These are phyloP conservation scores for Amphipoea lucens DNA, from an alignment of 2,888 invertebrate species.

Conservation along the genomic window DNA sequence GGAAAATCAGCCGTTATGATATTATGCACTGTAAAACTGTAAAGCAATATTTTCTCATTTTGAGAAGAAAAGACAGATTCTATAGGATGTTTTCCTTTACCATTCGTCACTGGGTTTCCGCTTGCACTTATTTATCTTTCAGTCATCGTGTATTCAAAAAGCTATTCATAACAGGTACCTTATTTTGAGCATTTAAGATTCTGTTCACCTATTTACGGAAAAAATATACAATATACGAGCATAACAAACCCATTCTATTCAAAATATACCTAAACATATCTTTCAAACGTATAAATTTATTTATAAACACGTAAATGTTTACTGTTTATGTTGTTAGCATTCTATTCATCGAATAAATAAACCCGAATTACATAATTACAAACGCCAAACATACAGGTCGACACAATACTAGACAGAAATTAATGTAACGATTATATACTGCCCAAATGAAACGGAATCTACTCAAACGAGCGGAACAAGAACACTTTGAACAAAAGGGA, in stretches of 20 bases:
- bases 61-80: neutral
- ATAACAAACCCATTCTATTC: conserved; percentile 13
- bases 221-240: neutral
- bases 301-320: conserved; percentile 38
- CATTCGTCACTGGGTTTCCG: neutral
- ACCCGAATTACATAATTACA: conserved; percentile 44
- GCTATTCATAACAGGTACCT: neutral
- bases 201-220: conserved; percentile 1
- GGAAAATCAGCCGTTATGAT: no score
- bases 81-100: neutral
- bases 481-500: conserved; percentile 86
- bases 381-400: conserved; percentile 37
- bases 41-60: no score
- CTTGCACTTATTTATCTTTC: conserved; percentile 14
- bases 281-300: conserved; percentile 14
- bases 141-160: conserved; percentile 15
- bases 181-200: conserved; percentile 20
- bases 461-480: conserved; percentile 82
- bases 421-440: conserved; percentile 77
- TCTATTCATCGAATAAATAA: conserved; percentile 36
- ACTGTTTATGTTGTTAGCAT: conserved; percentile 7
- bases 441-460: conserved; percentile 78
- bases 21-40: no score
- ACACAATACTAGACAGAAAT: conserved; percentile 67
- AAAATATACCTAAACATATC: conserved; percentile 8